Evolutionary conservation across 2,113 vertebrate species (phyloP), one percentile per base, ranked within the genome.

Genomic region (Cephalophus harveyi): DNA sequence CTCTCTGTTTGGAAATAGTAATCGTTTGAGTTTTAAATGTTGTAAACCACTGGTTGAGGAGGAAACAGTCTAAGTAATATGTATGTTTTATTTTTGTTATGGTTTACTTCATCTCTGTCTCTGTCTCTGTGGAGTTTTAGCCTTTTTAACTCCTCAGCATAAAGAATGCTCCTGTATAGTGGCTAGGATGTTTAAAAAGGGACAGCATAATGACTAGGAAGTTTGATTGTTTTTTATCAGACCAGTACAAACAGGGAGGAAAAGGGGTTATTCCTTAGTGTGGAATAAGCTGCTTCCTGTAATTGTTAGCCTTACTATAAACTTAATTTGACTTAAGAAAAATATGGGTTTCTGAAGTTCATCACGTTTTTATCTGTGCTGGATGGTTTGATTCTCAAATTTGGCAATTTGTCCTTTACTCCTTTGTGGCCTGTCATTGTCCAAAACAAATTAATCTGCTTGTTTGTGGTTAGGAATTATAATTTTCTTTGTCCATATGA

Each of bases 281-380:
- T 98, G 97, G 97, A 97, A 97, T 98, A 97, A 96, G 96, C 98
- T 94, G 96, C 98, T 99, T 99, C 98, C 98, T 99, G 95, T 95
- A 87, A 98, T 99, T 99, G 98, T 98, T 98, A 98, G 96, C 76
- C 48, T 93, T 97, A 62, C 96, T 98, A 30, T 94, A 97, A 98
- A 98, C 98, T 97, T 98, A 94, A 98, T 97, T 97, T 94, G 96
- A 88, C 40, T 92, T 81, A 30, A 94, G 95, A 74, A 91, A 94
- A 91, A 83, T 74, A 67, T 0, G 76, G 9, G 36, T 82, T 94
- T 95, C 71, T 91, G 90, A 91, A 89, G 52, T 86, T 13, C 67
- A 87, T 89, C 89, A 16, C 64, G 5, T 54, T 93, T 85, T 90
- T 88, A 82, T 57, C 46, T 19, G 82, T 59, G 43, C 13, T 40